A percentile compares a stretch with the other conserved stretches of the same genome.
phyloP scores from a whole-genome alignment of 2,888 invertebrate genomes.

The Galeopsomyia nigrocyanea region DNA sequence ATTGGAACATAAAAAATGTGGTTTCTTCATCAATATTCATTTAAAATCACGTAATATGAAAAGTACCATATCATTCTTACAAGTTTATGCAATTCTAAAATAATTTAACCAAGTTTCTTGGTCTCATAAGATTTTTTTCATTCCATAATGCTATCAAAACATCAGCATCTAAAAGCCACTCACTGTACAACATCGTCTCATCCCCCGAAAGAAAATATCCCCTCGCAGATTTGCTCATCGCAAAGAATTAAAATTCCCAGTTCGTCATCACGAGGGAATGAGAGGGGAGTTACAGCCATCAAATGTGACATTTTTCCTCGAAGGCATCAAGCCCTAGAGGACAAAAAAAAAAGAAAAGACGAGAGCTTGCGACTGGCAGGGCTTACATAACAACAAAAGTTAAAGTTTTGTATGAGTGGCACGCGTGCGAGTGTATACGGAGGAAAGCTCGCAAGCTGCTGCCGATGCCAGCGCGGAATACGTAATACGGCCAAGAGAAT shows the following conservation, averaged over 20 bases:
- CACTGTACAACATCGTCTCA: background rate
- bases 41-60: too few relatives aligned
- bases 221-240: slow-evolving; percentile 40
- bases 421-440: slow-evolving; percentile 47
- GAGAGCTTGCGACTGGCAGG: slow-evolving; percentile 35
- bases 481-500: slow-evolving; percentile 62
- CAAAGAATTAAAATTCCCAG: slow-evolving; percentile 45
- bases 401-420: slow-evolving; percentile 64
- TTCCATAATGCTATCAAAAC: slow-evolving; percentile 5
- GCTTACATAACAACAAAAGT: slow-evolving; percentile 41
- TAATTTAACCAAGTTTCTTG: too few relatives aligned
- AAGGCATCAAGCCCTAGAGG: slow-evolving; percentile 3
- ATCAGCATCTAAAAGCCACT: slow-evolving; percentile 26
- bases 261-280: slow-evolving; percentile 26
- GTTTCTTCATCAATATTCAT: too few relatives aligned
- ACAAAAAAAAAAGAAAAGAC: slow-evolving; percentile 13
- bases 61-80: too few relatives aligned
- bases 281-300: background rate
- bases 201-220: background rate
- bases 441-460: slow-evolving; percentile 55
- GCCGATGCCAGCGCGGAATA: slow-evolving; percentile 65
- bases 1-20: too few relatives aligned
- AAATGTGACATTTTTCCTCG: slow-evolving; percentile 39
- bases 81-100: too few relatives aligned
- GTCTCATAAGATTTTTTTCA: too few relatives aligned